Percentiles rank a stretch among this genome's conserved stretches.
These are phyloP conservation scores for Drosophila tsacasi DNA, from an alignment of 1,140 invertebrate species.

Conservation along the genomic window DNA sequence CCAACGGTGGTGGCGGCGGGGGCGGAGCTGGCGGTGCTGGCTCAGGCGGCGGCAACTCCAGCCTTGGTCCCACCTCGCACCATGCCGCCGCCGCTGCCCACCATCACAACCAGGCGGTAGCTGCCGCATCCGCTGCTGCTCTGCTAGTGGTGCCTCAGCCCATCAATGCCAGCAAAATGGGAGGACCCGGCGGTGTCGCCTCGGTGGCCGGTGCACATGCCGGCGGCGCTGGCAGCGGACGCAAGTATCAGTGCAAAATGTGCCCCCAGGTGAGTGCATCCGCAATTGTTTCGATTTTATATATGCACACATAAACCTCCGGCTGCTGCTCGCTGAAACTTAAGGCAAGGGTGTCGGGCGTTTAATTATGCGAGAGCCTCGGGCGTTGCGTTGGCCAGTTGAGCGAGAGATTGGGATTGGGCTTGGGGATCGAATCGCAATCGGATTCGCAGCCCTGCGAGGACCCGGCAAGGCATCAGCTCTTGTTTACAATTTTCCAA, in stretches of 20 bases:
- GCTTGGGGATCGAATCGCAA: conserved; percentile 18
- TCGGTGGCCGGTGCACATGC: conserved; percentile 87
- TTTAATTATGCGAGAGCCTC: conserved; percentile 49
- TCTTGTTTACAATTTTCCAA: conserved; percentile 81
- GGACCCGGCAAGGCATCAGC: conserved; percentile 28
- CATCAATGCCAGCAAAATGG: conserved; percentile 91
- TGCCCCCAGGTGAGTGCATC: conserved; percentile 94
- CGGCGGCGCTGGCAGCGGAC: conserved; percentile 83
- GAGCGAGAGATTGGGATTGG: conserved; percentile 24
- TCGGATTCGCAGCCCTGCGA: conserved; percentile 11
- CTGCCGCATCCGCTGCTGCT: conserved; percentile 83
- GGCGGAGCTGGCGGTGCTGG: conserved; percentile 63
- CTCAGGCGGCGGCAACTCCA: conserved; percentile 86
- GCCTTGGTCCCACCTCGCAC: conserved; percentile 74
- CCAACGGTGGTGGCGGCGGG: conserved; percentile 49
- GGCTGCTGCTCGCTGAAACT: conserved; percentile 48
- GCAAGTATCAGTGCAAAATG: conserved; percentile 99
- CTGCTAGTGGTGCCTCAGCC: conserved; percentile 96
- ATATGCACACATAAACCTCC: background rate
- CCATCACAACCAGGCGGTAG: conserved; percentile 84
- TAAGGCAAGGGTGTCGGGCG: conserved; percentile 49
- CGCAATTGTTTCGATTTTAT: conserved; percentile 32
- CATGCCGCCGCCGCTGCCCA: conserved; percentile 73
- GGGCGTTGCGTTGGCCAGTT: conserved; percentile 53
- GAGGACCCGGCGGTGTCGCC: conserved; percentile 55